These are phyloP conservation scores for Pteruthius melanotis DNA, from an alignment of 2,113 vertebrate genomes.

Conservation along the genomic window DNA sequence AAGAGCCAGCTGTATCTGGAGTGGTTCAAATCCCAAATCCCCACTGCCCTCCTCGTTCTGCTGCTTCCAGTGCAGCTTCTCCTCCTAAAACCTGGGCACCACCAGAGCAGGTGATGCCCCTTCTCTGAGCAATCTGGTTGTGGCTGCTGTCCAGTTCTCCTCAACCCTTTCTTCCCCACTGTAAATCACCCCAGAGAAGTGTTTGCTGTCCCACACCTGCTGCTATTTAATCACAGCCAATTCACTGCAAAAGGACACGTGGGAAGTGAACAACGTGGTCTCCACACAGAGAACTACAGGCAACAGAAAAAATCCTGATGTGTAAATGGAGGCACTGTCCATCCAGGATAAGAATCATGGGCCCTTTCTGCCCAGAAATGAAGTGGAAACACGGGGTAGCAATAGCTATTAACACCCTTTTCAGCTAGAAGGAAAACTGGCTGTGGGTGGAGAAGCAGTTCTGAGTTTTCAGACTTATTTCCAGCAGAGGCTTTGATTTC, in stretches of 20 bases:
- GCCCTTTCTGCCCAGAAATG: neutral
- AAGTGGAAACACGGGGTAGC: neutral
- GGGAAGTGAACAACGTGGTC: fast-evolving
- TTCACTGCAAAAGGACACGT: neutral
- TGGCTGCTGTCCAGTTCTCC: neutral
- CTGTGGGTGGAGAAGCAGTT: neutral
- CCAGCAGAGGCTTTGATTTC: neutral
- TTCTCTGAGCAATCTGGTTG: neutral
- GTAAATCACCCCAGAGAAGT: neutral
- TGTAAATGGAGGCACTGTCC: neutral
- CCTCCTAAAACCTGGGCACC: neutral
- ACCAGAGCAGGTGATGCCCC: neutral
- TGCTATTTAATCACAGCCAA: neutral
- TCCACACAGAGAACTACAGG: neutral
- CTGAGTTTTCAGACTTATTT: neutral
- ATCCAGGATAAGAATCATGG: neutral
- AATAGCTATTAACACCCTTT: neutral
- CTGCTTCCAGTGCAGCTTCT: neutral
- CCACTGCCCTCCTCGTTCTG: neutral
- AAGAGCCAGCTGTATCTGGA: neutral
- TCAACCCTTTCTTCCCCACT: neutral
- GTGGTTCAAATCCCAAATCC: neutral
- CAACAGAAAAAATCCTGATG: neutral
- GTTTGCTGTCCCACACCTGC: neutral
- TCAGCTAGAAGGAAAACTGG: neutral